phyloP scores from a whole-genome alignment of 2,113 vertebrate species.

The Cebus imitator region DNA sequence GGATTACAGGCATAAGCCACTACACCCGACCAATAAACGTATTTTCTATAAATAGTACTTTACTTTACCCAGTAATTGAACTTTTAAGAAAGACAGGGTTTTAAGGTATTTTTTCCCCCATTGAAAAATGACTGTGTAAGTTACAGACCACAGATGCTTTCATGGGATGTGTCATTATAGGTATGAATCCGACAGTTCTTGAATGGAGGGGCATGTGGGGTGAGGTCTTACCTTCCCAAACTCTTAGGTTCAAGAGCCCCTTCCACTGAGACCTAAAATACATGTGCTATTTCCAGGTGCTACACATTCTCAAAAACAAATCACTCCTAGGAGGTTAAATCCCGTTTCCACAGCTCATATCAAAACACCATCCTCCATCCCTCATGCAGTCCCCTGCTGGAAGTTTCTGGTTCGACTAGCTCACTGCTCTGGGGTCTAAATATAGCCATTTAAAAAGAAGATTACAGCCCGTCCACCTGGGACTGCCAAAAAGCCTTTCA shows the following conservation, averaged over 20 bases:
- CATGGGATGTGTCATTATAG: not conserved
- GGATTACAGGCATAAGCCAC: too few species aligned
- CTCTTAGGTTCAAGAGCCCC: not conserved
- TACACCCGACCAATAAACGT: not conserved
- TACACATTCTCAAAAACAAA: not conserved
- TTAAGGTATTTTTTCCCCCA: constrained; percentile 51
- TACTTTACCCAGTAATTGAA: not conserved
- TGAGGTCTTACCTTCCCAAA: not conserved
- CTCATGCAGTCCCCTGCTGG: not conserved
- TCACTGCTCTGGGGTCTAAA: constrained; percentile 79
- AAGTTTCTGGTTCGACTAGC: constrained; percentile 61
- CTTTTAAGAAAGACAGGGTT: constrained; percentile 22
- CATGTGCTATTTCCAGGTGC: not conserved
- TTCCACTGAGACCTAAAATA: not conserved
- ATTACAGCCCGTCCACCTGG: constrained; percentile 82
- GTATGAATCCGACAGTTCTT: not conserved
- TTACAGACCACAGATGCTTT: constrained; percentile 34
- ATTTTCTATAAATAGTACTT: not conserved
- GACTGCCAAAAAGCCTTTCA: constrained; percentile 84
- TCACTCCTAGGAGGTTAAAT: constrained; percentile 3
- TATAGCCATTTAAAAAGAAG: constrained; percentile 85
- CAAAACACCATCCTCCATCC: not conserved
- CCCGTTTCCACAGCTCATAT: constrained; percentile 7
- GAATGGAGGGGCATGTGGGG: not conserved
- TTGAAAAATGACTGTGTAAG: constrained; percentile 45